Evolutionary conservation across 1,140 invertebrate genomes (phyloP).

Genomic region (Drosophila persimilis): DNA sequence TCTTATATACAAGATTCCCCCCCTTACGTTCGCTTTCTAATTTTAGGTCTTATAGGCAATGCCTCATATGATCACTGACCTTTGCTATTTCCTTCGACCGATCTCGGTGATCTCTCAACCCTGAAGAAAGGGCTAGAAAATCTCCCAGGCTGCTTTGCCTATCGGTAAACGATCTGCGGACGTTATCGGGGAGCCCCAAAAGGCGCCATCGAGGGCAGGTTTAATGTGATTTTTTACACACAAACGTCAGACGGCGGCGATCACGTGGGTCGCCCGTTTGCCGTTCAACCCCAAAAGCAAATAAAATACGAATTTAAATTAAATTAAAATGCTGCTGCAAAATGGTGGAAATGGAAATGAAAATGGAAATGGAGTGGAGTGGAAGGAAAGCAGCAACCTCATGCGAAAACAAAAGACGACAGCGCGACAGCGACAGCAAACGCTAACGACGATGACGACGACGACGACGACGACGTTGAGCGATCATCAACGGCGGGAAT

Average conservation of each 20-base stretch:
- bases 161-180: slow-evolving; percentile 31
- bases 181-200: neutral
- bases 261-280: slow-evolving; percentile 22
- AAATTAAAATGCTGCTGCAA: slow-evolving; percentile 64
- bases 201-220: slow-evolving; percentile 75
- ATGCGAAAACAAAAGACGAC: slow-evolving; percentile 58
- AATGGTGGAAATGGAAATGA: slow-evolving; percentile 64
- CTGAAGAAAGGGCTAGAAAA: slow-evolving; percentile 6
- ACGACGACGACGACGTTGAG: slow-evolving; percentile 51
- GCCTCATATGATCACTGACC: too few species aligned
- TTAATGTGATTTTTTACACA: slow-evolving; percentile 81
- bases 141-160: slow-evolving; percentile 35
- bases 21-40: too few species aligned
- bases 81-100: neutral
- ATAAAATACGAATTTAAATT: slow-evolving; percentile 69
- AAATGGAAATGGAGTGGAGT: slow-evolving; percentile 33
- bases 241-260: slow-evolving; percentile 9
- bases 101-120: slow-evolving; percentile 11
- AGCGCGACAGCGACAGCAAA: slow-evolving; percentile 22
- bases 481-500: slow-evolving; percentile 50
- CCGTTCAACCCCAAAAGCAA: slow-evolving; percentile 39
- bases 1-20: too few species aligned
- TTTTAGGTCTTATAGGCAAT: too few species aligned
- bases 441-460: slow-evolving; percentile 31
- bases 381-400: slow-evolving; percentile 25